A percentile compares a stretch with the other conserved stretches of the same genome.
Evolutionary conservation across 2,113 vertebrate genomes (phyloP).

Genomic region (Chiloscyllium plagiosum): DNA sequence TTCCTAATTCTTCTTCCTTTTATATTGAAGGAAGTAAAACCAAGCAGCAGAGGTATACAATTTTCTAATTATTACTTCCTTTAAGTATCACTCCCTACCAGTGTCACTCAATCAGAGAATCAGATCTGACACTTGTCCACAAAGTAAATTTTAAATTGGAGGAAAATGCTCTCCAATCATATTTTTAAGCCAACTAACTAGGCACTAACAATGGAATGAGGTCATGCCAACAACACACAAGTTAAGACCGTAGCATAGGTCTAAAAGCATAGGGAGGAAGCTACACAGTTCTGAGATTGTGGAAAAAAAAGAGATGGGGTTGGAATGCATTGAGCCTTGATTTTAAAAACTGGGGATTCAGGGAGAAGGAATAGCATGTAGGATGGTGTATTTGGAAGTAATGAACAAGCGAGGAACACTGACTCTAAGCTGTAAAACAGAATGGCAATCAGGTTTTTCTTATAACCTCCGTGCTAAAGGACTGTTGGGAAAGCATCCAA

Average conservation of each 20-base stretch:
- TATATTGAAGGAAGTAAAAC: neutral
- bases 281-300: neutral
- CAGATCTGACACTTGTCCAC: neutral
- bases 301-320: neutral
- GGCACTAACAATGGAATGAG: neutral
- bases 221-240: neutral
- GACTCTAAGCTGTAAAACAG: neutral
- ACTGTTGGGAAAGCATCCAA: neutral
- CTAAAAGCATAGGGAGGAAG: neutral
- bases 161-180: neutral
- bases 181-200: neutral
- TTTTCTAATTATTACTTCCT: neutral
- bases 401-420: neutral
- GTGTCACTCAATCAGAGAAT: neutral
- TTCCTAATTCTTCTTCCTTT: neutral
- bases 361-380: neutral
- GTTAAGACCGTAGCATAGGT: neutral
- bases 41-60: neutral
- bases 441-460: neutral
- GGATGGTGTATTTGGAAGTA: neutral
- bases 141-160: neutral
- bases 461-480: neutral
- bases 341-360: neutral
- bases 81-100: neutral
- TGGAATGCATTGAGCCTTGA: neutral